Conservation (phyloP, 2,797 vertebrate species). For the Platyrinchus mystaceus region DNA sequence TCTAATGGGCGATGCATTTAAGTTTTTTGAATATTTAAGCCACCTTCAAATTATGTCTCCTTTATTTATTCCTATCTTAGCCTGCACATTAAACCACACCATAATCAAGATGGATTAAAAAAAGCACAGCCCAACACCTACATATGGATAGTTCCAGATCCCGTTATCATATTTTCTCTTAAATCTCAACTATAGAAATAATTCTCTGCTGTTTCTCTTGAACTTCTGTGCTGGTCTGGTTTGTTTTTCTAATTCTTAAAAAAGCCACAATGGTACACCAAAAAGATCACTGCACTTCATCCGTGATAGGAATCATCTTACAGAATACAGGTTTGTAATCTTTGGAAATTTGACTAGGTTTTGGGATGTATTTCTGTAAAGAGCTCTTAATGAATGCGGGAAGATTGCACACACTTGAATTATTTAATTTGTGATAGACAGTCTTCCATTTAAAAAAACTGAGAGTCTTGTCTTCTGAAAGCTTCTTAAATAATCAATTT, state of each 20-base stretch:
- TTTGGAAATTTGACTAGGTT: neutral
- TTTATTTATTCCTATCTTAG: constrained; percentile 8
- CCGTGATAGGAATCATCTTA: neutral
- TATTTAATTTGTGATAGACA: neutral
- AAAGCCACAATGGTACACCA: neutral
- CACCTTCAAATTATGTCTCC: neutral
- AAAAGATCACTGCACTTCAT: neutral
- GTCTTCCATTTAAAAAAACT: neutral
- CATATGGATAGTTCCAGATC: neutral
- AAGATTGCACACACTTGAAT: neutral
- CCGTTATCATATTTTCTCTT: neutral
- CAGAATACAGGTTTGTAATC: neutral
- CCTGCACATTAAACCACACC: neutral
- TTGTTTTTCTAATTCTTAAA: neutral
- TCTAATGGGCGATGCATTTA: neutral
- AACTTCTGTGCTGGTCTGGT: neutral
- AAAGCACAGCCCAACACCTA: accelerated
- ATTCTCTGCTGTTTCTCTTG: neutral
- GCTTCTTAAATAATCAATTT: neutral
- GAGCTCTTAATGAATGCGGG: neutral
- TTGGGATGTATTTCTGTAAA: neutral
- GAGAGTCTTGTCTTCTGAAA: neutral
- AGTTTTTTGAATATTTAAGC: constrained; percentile 22
- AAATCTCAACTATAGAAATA: neutral
- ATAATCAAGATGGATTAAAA: neutral